Evolutionary conservation across 2,797 vertebrate genomes (phyloP).

Genomic region (Halcyon chelicuti): DNA sequence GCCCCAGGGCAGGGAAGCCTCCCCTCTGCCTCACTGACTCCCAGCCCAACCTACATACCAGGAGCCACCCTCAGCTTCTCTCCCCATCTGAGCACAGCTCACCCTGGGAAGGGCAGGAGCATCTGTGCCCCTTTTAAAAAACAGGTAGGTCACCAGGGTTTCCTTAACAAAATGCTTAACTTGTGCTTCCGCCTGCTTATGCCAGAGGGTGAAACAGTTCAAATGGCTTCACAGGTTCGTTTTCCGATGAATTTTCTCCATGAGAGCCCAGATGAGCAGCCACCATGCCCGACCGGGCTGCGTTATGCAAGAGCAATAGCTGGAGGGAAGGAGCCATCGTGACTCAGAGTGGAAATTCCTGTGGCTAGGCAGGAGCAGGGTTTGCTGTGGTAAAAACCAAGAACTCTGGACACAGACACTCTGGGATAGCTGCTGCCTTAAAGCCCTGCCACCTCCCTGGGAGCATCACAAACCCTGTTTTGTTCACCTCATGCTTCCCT

Average conservation of each 20-base stretch:
- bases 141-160: not conserved
- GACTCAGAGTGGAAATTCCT: slow-evolving; percentile 61
- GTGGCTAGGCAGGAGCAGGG: slow-evolving; percentile 26
- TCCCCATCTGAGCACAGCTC: not conserved
- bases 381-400: slow-evolving; percentile 29
- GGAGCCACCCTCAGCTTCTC: not conserved
- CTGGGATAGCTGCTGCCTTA: not conserved
- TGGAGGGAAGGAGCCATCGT: not conserved
- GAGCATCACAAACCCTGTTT: not conserved
- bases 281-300: not conserved
- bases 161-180: slow-evolving; percentile 18
- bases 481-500: not conserved
- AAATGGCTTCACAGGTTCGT: not conserved
- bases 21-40: not conserved
- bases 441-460: not conserved
- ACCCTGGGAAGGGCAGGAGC: not conserved
- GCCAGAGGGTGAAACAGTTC: slow-evolving; percentile 31
- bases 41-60: not conserved
- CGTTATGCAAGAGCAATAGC: slow-evolving; percentile 23
- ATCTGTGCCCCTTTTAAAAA: not conserved
- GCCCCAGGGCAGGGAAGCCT: not conserved
- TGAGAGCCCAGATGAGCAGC: slow-evolving; percentile 27
- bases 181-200: not conserved
- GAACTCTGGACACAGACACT: not conserved
- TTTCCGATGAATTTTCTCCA: slow-evolving; percentile 3